Evolutionary conservation across 1,140 invertebrate species (phyloP), one percentile per base, ranked within the genome.

Genomic region (Pseudomyrmex concolor): DNA sequence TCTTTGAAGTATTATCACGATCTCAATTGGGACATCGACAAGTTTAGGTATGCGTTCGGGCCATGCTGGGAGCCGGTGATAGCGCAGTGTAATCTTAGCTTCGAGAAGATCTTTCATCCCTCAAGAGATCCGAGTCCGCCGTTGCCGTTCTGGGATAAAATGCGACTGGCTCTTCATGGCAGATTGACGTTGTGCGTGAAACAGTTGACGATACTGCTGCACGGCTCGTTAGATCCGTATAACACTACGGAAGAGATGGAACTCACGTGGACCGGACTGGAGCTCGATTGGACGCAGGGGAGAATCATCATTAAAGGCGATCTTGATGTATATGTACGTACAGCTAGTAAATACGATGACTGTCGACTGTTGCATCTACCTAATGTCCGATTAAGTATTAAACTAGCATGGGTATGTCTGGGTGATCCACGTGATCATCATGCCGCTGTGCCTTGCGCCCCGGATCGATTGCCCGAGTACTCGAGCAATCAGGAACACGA

Each of bases 181-280:
- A 95, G 98, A 15, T 94, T 99, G 22, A 99, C 98, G 0, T 96
- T 98, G 87, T 97, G 97, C 73, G 97, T 98, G 10, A 96, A 97
- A 89, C 97, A 97, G 89, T 95, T 99, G 84, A 98, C 98, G 2
- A 96, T 99, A 17, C 94, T 98, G 54, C 92, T 99, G 88, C 98
- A 99, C 93, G 98, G 98, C 2, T 99, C 98, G 0, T 94, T 99
- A 5, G 98, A 99, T 95, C 99, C 99, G 0, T 99, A 99, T 92
- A 99, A 99, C 92, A 99, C 98, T 0, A 99, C 99, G 0, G 99
- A 99, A 93, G 97, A 99, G 94, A 99, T 99, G 98, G 99, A 99
- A 93, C 95, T 99, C 19, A 97, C 98, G 0, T 99, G 99, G 98
- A 97, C 96, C 8, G 96, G 98, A 86, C 95, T 99, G 0, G 96